Conservation (phyloP, 2,888 invertebrate species). For the Trachelus tabidus region DNA sequence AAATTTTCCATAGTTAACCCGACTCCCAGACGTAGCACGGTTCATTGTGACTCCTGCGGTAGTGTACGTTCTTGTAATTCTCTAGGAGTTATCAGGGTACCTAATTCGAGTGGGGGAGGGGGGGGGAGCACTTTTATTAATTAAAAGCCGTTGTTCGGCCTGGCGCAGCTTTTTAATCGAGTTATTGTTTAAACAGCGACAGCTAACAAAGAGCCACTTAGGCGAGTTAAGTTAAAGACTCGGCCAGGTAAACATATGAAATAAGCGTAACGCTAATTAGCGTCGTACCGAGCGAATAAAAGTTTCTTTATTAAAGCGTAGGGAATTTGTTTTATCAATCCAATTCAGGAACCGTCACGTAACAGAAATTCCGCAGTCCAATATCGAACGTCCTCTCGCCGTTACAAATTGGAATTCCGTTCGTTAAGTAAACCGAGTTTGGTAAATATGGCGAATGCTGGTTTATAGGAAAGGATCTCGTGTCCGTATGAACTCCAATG, state of each 20-base stretch:
- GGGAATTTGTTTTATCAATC: not conserved
- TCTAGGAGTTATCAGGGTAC: not conserved
- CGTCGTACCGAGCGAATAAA: not conserved
- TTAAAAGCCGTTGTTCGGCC: conserved; percentile 59
- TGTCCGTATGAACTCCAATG: not conserved
- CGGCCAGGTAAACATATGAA: conserved; percentile 51
- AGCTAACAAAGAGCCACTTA: conserved; percentile 20
- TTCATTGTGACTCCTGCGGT: not conserved
- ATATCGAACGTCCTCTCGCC: not conserved
- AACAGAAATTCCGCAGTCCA: not conserved
- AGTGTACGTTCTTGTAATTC: not conserved
- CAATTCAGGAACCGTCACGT: not conserved
- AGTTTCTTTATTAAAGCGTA: not conserved
- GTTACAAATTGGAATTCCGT: not conserved
- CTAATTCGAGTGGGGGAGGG: conserved; percentile 20
- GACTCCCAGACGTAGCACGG: not conserved
- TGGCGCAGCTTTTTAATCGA: conserved; percentile 54
- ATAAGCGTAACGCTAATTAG: not conserved
- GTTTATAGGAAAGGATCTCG: not conserved
- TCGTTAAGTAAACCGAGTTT: not conserved
- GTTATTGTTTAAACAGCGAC: conserved; percentile 55
- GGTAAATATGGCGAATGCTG: not conserved
- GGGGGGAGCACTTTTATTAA: conserved; percentile 57
- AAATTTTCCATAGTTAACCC: not conserved
- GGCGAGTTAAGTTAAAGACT: conserved; percentile 41